Base-by-base conservation (phyloP, 2,888 invertebrate species). In the Diplolepis rosae region DNA sequence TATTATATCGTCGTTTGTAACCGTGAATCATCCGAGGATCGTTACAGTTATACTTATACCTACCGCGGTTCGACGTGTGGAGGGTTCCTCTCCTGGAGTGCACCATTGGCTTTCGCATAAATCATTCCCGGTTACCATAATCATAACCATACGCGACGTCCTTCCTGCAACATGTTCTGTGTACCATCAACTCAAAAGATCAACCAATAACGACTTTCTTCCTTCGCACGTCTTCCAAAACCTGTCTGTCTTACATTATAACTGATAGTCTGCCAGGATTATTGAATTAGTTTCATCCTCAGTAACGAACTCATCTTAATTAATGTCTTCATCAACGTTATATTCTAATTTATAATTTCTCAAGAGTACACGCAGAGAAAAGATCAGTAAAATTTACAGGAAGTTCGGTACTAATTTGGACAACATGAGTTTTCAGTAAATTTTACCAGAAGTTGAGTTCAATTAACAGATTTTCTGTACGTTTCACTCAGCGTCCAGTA, bases 1-100 rank as follows among this genome's bases (percentile, higher is more conserved):
- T 67, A 70, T 70, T 66, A 70, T 70, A 67, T 66, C 48, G 56
- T 66, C 45, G 56, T 56, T 52, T 50, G 66, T 30, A 56, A 70
- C 56, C 70, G 66, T 66, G 52, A 70, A 48, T 66, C 66, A 66
- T 48, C 39, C 32, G 15, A 56, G 51, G 66, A 70, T 70, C 70
- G 70, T 70, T 70, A 70, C 70, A 70, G 66, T 70, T 70, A 66
- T 70, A 66, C 66, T 70, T 66, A 70, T 66, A 70, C 50, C 42
- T 70, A 50, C 32, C 65, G 65, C 50, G 65, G 39, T 52, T 66
- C 56, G 66, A 61, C 45, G 70, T 45, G 45, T 32, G 24, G 50
- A 54, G 66, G 54, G 54, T 39, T 52, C 51, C 50, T 68, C 51
- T 68, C 35, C 30, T 51, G 35, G 54, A 54, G 32, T 51, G 54